Percentiles rank a stretch among this genome's conserved stretches.
Conservation (phyloP, 2,888 invertebrate genomes). For the Boloria selene region DNA sequence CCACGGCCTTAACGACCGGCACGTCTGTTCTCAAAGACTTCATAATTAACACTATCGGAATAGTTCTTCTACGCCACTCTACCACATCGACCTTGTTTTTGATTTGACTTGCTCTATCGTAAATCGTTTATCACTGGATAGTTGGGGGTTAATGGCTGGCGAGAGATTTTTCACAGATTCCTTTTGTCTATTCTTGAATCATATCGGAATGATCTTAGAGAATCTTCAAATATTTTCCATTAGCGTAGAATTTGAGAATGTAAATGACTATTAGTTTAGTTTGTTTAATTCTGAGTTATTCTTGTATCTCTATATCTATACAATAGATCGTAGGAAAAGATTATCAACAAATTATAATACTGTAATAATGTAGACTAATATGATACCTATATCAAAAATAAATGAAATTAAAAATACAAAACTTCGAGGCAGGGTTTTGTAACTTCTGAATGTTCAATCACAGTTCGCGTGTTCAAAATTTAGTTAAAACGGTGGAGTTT, state of each 20-base stretch:
- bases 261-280: no score
- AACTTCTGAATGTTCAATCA: neutral
- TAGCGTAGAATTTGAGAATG: no score
- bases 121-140: conserved; percentile 72
- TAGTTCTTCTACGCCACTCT: conserved; percentile 61
- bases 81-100: conserved; percentile 73
- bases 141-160: conserved; percentile 64
- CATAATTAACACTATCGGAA: conserved; percentile 67
- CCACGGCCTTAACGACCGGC: conserved; percentile 59
- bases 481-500: neutral
- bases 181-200: conserved; percentile 31
- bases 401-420: neutral
- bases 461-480: conserved; percentile 1
- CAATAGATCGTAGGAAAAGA: no score
- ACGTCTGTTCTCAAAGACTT: conserved; percentile 62
- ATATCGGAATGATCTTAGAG: neutral
- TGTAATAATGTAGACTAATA: no score
- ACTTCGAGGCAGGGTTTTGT: neutral
- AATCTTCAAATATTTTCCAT: neutral
- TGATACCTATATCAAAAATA: neutral
- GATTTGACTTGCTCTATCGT: conserved; percentile 69
- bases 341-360: no score
- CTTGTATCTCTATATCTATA: no score
- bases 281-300: no score
- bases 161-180: conserved; percentile 62